phyloP scores from a whole-genome alignment of 2,113 vertebrate species.

The Scophthalmus maximus region DNA sequence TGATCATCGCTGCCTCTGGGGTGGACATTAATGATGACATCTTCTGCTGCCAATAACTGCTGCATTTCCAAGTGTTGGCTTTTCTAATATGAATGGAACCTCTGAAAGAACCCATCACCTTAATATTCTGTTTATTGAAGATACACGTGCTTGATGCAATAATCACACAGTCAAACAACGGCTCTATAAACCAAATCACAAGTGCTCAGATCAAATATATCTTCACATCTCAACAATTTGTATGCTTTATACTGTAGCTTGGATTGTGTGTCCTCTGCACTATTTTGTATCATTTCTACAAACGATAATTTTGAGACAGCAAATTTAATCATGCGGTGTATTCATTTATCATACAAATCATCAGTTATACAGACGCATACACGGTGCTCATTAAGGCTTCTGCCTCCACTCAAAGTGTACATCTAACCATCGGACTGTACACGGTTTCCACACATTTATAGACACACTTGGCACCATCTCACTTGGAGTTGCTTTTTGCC shows the following conservation, averaged over 20 bases:
- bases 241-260: neutral
- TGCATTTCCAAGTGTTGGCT: neutral
- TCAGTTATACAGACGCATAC: constrained; percentile 2
- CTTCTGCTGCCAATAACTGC: neutral
- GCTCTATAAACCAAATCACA: constrained; percentile 28
- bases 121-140: constrained; percentile 47
- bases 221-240: constrained; percentile 6
- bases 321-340: neutral
- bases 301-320: neutral
- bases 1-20: neutral
- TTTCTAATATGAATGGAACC: constrained; percentile 4
- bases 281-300: neutral
- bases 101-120: neutral
- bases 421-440: neutral
- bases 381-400: neutral
- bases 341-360: neutral
- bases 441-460: neutral
- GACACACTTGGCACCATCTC: constrained; percentile 37
- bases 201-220: neutral
- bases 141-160: neutral
- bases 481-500: constrained; percentile 85
- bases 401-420: neutral
- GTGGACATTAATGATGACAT: neutral
- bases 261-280: neutral
- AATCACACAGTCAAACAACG: constrained; percentile 14